Conservation (phyloP, 2,797 vertebrate species). For the Otolemur crassicaudatus region DNA sequence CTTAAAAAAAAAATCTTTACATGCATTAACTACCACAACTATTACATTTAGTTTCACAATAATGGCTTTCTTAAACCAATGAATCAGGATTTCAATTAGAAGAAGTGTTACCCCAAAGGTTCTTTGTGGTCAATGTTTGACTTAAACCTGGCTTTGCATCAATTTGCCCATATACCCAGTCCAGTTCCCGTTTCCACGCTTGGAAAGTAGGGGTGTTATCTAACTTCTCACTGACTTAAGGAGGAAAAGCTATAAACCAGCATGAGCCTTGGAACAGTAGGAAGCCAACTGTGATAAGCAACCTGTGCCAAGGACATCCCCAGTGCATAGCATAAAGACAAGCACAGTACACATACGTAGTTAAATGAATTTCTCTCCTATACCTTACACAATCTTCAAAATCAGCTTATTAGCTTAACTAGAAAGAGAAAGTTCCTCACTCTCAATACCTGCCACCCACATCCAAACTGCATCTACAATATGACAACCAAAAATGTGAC, state of each 20-base stretch:
- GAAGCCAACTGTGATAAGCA: background rate
- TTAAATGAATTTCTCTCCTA: background rate
- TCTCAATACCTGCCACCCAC: background rate
- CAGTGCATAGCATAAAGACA: background rate
- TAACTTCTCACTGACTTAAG: background rate
- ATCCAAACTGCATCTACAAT: background rate
- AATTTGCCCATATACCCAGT: background rate
- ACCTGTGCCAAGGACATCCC: background rate
- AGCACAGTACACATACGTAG: background rate
- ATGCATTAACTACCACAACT: constrained; percentile 29
- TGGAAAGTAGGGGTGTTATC: background rate
- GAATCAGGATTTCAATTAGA: constrained; percentile 57
- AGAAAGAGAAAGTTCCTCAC: background rate
- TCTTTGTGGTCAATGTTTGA: constrained; percentile 21
- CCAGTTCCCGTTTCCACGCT: background rate
- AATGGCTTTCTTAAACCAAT: constrained; percentile 39
- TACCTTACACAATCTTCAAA: background rate
- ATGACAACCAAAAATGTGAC: background rate
- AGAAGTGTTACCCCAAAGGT: constrained; percentile 48
- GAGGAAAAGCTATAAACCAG: background rate
- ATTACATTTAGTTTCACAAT: constrained; percentile 65
- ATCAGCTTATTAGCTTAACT: background rate
- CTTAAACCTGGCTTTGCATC: background rate
- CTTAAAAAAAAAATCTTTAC: background rate
- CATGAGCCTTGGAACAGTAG: background rate